Evolutionary conservation across 2,888 invertebrate species (phyloP).

Genomic region (Scaptodrosophila latifasciaeformis): DNA sequence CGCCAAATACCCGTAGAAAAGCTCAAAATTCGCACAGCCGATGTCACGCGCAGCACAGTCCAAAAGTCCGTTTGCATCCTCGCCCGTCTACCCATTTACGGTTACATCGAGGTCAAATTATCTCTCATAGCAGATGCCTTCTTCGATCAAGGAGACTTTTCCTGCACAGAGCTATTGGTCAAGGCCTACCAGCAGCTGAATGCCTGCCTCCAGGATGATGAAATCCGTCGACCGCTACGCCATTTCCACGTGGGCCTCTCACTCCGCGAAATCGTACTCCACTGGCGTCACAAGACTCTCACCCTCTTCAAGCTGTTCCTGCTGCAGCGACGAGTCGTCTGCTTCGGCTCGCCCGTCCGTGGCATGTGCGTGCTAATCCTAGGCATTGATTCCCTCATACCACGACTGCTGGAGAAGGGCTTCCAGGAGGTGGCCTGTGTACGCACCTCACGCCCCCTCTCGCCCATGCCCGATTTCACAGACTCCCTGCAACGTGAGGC

Average conservation of each 20-base stretch:
- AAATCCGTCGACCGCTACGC: slow-evolving; percentile 77
- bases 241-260: slow-evolving; percentile 73
- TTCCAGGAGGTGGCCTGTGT: slow-evolving; percentile 88
- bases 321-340: slow-evolving; percentile 90
- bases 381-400: slow-evolving; percentile 91
- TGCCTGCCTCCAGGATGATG: slow-evolving; percentile 80
- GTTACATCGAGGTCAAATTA: slow-evolving; percentile 95
- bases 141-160: slow-evolving; percentile 96
- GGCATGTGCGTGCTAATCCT: slow-evolving; percentile 90
- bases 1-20: slow-evolving; percentile 97
- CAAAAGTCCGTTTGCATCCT: slow-evolving; percentile 98
- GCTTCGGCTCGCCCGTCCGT: slow-evolving; percentile 94
- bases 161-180: slow-evolving; percentile 88
- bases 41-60: slow-evolving; percentile 97
- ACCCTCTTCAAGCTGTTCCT: slow-evolving; percentile 93
- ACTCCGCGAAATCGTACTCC: slow-evolving; percentile 72
- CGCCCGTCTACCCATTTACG: slow-evolving; percentile 92
- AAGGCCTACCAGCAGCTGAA: slow-evolving; percentile 95
- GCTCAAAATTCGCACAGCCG: slow-evolving; percentile 92
- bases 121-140: slow-evolving; percentile 97
- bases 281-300: slow-evolving; percentile 93
- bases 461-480: slow-evolving; percentile 82
- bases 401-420: slow-evolving; percentile 90
- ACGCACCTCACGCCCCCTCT: slow-evolving; percentile 83
- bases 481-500: slow-evolving; percentile 63